These are phyloP conservation scores for Echinops telfairi DNA, from an alignment of 2,113 vertebrate genomes.

Conservation along the genomic window DNA sequence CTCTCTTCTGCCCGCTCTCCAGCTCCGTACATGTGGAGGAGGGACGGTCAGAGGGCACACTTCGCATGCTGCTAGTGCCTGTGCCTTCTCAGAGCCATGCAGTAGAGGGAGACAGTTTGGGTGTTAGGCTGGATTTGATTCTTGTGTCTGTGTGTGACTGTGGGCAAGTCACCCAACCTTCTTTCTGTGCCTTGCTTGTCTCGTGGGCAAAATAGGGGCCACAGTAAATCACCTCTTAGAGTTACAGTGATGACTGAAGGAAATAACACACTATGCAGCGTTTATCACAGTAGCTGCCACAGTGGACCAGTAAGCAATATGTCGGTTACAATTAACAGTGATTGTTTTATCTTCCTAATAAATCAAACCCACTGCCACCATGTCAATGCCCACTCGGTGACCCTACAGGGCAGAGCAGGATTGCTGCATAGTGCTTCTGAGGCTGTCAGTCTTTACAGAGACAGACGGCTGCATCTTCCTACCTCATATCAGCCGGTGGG, in stretches of 20 bases:
- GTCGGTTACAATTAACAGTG: background rate
- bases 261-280: background rate
- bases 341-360: background rate
- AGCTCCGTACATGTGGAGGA: background rate
- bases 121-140: slow-evolving; percentile 17
- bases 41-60: too few species aligned
- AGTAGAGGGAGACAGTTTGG: background rate
- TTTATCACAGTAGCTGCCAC: background rate
- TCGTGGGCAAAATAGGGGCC: slow-evolving; percentile 9
- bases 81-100: background rate
- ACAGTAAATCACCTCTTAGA: background rate
- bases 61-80: too few species aligned
- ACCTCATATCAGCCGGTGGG: too few species aligned
- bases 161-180: background rate
- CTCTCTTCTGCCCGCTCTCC: slow-evolving; percentile 1
- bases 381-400: too few species aligned
- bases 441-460: too few species aligned
- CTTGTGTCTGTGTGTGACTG: background rate
- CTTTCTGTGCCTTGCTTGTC: background rate
- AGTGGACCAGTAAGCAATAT: background rate
- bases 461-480: too few species aligned
- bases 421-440: too few species aligned
- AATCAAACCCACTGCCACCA: too few species aligned
- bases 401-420: too few species aligned
- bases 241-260: background rate